Evolutionary conservation across 2,797 vertebrate species (phyloP).

Genomic region (Poecilia wingei): DNA sequence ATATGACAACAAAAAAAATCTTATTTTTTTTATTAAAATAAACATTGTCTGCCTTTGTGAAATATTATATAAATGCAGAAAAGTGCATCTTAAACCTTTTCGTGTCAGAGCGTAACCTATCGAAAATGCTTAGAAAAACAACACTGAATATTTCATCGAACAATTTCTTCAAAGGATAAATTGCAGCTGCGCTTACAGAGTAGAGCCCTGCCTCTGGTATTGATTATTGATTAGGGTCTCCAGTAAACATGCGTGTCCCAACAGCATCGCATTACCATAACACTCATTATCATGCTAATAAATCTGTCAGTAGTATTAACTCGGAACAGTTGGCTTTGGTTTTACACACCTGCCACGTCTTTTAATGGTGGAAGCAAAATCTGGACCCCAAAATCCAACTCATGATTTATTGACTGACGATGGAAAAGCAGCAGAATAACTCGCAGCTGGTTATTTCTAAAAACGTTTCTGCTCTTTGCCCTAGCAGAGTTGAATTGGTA

Average conservation of each 20-base stretch:
- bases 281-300: not conserved
- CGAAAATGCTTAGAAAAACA: not conserved
- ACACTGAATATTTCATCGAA: not conserved
- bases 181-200: not conserved
- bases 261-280: not conserved
- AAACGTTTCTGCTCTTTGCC: not conserved
- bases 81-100: not conserved
- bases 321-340: not conserved
- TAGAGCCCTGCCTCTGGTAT: not conserved
- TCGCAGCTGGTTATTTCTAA: not conserved
- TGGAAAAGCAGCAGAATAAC: not conserved
- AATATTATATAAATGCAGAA: not conserved
- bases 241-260: constrained; percentile 2
- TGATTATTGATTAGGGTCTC: constrained; percentile 6
- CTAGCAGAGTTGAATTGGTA: not conserved
- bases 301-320: constrained; percentile 3
- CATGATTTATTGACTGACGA: not conserved
- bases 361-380: not conserved
- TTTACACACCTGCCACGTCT: constrained; percentile 2
- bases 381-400: not conserved
- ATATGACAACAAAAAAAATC: not conserved
- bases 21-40: not conserved
- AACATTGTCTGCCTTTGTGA: not conserved
- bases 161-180: not conserved
- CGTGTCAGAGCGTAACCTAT: not conserved